Base-by-base conservation (phyloP, 2,113 vertebrate genomes). In the Bufo gargarizans region DNA sequence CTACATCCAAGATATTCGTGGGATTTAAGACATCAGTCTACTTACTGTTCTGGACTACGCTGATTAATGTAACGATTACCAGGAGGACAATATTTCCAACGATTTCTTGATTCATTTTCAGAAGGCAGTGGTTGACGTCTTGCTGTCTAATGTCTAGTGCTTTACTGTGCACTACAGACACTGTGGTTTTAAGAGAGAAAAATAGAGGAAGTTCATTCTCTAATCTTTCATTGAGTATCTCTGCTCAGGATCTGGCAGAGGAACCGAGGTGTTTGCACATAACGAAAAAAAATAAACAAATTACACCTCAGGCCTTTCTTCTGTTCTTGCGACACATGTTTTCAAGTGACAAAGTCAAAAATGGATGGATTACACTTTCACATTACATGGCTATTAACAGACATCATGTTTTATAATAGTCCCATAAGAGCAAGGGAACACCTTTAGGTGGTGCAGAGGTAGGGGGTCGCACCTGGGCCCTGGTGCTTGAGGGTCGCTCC, bases 11-110 rank as follows among this genome's bases (percentile, higher is more conserved):
- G 2, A 63, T 49, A 11, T 63, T 10, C 20, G 43, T 45, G 50
- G 14, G n/a, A 17, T 45, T 1, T 12, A 20, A 3, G 72, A 55
- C 8, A 6, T 17, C 10, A 8, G 8, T 22, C 58, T 69, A 50
- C 86, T 84, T 89, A 89, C 87, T 53, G 61, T 89, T 89, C 82
- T 89, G 87, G 16, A 89, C 19, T 6, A 84, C 87, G 20, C 87
- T 89, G 59, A 89, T 89, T 19, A 89, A 84, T 20, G 87, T 89
- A 6, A 89, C 87, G 3, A 89, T 84, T 8, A 59, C 72, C 82
- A 89, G 82, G 47, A 89, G 82, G 69, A 69, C 87, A 55, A 84
- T 89, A 49, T 89, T 55, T n/a, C 19, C 87, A 8, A 84, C 3
- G 19, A 84, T 56, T 69, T 77, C 81, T 61, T 77, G 82, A 33